phyloP scores from a whole-genome alignment of 2,113 vertebrate species.

The Butorides virescens region DNA sequence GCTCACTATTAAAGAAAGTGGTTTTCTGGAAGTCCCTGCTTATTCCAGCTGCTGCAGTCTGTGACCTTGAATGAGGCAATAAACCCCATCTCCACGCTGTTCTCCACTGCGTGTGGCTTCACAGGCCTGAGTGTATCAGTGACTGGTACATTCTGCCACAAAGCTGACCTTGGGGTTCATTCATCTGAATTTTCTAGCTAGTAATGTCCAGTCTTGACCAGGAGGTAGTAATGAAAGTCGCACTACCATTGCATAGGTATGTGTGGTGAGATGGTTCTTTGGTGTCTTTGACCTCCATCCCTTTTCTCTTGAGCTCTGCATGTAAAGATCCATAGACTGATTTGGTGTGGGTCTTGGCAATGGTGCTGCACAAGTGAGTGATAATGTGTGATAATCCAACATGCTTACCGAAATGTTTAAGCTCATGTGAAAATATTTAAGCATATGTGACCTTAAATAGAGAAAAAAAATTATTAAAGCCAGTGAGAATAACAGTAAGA shows the following conservation, averaged over 20 bases:
- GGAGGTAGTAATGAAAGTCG: neutral
- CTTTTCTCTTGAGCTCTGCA: neutral
- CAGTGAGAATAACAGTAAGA: neutral
- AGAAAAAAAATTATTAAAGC: neutral
- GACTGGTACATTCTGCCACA: neutral
- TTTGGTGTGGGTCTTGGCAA: neutral
- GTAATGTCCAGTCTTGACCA: neutral
- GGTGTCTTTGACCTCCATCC: neutral
- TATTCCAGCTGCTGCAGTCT: neutral
- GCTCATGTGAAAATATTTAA: neutral
- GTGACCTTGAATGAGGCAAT: neutral
- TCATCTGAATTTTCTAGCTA: neutral
- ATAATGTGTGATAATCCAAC: neutral
- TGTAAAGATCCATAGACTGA: neutral
- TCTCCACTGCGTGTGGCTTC: neutral
- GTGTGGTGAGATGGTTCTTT: neutral
- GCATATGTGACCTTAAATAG: neutral
- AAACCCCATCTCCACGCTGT: neutral
- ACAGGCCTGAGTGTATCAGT: neutral
- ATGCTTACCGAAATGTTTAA: neutral
- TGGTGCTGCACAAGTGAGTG: neutral
- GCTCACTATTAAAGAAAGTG: neutral
- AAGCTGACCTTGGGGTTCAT: neutral
- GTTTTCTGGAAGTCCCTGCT: neutral
- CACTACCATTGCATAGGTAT: neutral